phyloP scores from a whole-genome alignment of 2,888 invertebrate genomes.

The Phaonia tiefii region DNA sequence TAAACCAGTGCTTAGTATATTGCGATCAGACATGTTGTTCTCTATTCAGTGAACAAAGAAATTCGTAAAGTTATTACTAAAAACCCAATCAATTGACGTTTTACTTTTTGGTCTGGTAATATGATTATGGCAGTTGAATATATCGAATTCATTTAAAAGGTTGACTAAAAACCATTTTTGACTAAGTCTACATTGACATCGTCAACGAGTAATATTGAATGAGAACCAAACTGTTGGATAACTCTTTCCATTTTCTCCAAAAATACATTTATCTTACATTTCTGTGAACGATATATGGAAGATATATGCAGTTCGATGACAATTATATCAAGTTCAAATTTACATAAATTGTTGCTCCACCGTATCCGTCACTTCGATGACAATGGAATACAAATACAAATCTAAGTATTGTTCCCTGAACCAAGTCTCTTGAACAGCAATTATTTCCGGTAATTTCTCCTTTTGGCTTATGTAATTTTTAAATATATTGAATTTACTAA shows the following conservation, averaged over 20 bases:
- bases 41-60: background rate
- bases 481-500: no score
- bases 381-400: no score
- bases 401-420: no score
- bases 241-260: background rate
- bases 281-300: background rate
- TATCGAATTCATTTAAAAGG: no score
- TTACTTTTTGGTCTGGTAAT: background rate
- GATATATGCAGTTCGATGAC: background rate
- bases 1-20: background rate
- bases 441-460: no score
- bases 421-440: no score
- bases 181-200: background rate
- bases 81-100: background rate
- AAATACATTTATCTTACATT: background rate
- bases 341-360: no score
- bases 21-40: background rate
- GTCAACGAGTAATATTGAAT: background rate
- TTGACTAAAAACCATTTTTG: no score
- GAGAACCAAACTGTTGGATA: background rate
- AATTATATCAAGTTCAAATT: background rate
- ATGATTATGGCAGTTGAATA: no score
- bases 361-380: no score
- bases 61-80: background rate
- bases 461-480: no score